Evolutionary conservation across 2,888 invertebrate genomes (phyloP).

Genomic region (Tiliacea citrago): DNA sequence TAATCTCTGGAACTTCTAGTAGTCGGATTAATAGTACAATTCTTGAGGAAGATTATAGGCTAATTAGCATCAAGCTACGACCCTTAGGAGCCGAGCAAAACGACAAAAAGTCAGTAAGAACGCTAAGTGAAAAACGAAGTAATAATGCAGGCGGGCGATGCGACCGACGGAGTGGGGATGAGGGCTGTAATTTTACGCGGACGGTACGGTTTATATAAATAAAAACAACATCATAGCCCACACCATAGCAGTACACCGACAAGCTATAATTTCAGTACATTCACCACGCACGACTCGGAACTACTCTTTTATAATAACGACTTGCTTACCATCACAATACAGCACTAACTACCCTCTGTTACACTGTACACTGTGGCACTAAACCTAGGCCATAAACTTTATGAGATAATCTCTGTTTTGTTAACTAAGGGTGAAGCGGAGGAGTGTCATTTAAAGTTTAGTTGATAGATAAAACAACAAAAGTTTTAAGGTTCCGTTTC

Average conservation of each 20-base stretch:
- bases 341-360: constrained; percentile 19
- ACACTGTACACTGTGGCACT: background rate
- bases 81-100: too few species aligned
- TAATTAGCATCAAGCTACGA: too few species aligned
- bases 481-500: background rate
- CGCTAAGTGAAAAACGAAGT: too few species aligned
- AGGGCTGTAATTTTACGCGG: too few species aligned
- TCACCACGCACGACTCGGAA: constrained; percentile 16
- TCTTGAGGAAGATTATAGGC: too few species aligned
- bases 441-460: background rate
- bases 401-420: constrained; percentile 3
- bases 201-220: too few species aligned
- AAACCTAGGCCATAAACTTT: background rate
- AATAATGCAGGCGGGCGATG: too few species aligned
- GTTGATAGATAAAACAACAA: background rate
- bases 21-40: too few species aligned
- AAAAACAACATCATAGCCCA: background rate
- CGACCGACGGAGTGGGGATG: too few species aligned
- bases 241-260: background rate
- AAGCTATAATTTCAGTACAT: constrained; percentile 8
- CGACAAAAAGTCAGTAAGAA: too few species aligned
- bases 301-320: constrained; percentile 40
- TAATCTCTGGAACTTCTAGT: too few species aligned
- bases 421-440: background rate
- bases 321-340: constrained; percentile 48